Evolutionary conservation across 2,888 invertebrate genomes (phyloP).

Genomic region (Drosophila diplacantha): DNA sequence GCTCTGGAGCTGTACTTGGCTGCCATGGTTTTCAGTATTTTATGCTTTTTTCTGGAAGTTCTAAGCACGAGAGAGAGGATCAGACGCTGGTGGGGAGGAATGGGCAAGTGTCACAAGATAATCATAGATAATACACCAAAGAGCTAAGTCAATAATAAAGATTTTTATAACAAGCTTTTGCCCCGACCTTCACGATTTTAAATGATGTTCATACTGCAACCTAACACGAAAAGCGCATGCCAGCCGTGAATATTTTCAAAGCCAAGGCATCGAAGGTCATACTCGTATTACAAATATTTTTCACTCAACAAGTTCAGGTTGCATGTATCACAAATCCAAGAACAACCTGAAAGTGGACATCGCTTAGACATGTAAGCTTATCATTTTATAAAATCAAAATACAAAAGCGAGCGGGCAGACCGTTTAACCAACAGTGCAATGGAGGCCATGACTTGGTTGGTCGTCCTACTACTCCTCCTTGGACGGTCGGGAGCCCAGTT

Average conservation of each 20-base stretch:
- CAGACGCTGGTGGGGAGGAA: background rate
- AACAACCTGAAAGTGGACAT: too few species aligned
- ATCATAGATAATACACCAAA: background rate
- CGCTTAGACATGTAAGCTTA: background rate
- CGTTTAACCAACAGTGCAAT: conserved; percentile 1
- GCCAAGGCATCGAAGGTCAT: background rate
- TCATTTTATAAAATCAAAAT: background rate
- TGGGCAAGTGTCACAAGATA: background rate
- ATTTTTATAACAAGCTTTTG: too few species aligned
- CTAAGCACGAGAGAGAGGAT: background rate
- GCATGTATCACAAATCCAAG: background rate
- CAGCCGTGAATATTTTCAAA: background rate
- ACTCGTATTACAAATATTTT: background rate
- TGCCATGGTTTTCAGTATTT: background rate
- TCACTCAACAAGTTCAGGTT: background rate
- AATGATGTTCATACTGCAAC: background rate
- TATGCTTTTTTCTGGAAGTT: background rate
- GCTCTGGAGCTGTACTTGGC: conserved; percentile 14
- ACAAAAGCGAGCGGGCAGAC: conserved; percentile 1
- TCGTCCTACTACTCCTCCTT: conserved; percentile 5
- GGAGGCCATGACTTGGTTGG: conserved; percentile 6
- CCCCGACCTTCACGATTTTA: background rate
- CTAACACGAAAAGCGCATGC: conserved; percentile 11
- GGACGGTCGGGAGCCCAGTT: background rate
- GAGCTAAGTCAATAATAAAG: background rate